Evolutionary conservation across 2,888 invertebrate species (phyloP).

Genomic region (Hymenopus coronatus): DNA sequence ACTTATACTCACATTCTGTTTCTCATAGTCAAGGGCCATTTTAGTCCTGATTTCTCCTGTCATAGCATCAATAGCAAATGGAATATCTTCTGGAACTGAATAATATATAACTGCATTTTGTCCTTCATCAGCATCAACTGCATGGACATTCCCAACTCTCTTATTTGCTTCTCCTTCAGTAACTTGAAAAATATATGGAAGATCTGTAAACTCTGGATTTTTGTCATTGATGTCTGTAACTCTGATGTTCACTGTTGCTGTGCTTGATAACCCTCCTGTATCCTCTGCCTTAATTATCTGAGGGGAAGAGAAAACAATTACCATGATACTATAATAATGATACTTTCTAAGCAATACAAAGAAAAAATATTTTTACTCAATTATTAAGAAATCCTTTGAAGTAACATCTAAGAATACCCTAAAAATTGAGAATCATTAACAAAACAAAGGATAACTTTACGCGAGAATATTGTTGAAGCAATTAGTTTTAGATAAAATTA

Average conservation of each 20-base stretch:
- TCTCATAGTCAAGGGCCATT: constrained; percentile 76
- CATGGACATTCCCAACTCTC: constrained; percentile 72
- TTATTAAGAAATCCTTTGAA: neutral
- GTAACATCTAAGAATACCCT: neutral
- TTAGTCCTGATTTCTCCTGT: constrained; percentile 77
- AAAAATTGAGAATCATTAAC: neutral
- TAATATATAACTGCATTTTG: constrained; percentile 80
- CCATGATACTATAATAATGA: neutral
- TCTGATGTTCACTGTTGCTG: constrained; percentile 81
- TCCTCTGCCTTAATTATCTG: constrained; percentile 83
- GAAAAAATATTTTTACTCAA: neutral
- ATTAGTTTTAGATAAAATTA: neutral
- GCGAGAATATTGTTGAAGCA: no score
- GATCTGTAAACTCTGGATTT: constrained; percentile 81
- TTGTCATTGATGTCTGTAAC: constrained; percentile 91
- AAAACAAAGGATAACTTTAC: no score
- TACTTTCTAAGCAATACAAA: neutral
- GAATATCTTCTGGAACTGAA: constrained; percentile 72
- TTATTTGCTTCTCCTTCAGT: constrained; percentile 63
- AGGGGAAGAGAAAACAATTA: constrained; percentile 32
- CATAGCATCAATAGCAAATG: constrained; percentile 73
- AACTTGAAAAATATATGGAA: constrained; percentile 78
- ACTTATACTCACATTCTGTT: constrained; percentile 59
- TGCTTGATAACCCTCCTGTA: constrained; percentile 75
- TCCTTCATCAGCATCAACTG: constrained; percentile 82